phyloP scores from a whole-genome alignment of 2,113 vertebrate genomes.

The Istiophorus platypterus region DNA sequence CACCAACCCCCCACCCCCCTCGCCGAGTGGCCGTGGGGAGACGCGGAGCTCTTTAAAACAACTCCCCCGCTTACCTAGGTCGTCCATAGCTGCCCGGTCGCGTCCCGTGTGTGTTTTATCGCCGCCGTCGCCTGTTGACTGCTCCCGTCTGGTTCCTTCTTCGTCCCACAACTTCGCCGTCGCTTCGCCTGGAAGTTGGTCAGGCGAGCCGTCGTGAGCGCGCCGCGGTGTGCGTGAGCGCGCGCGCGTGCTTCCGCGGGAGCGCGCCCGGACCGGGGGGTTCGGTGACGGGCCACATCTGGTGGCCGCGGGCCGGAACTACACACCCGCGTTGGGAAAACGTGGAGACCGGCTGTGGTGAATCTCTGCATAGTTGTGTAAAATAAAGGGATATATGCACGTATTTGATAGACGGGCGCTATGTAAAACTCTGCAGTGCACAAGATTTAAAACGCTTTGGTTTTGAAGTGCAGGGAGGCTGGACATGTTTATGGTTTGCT shows the following conservation, averaged over 20 bases:
- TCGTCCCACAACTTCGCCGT: conserved; percentile 68
- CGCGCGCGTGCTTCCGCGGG: conserved; percentile 48
- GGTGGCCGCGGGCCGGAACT: conserved; percentile 14
- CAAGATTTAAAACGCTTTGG: too few relatives aligned
- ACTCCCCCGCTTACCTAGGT: conserved; percentile 78
- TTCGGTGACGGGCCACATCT: conserved; percentile 54
- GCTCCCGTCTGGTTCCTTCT: conserved; percentile 54
- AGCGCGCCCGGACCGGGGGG: conserved; percentile 36
- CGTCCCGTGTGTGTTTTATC: neutral
- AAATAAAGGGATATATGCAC: too few relatives aligned
- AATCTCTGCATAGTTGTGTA: too few relatives aligned
- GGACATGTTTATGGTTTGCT: neutral
- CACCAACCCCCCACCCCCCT: too few relatives aligned
- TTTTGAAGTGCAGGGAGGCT: neutral
- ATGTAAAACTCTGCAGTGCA: neutral
- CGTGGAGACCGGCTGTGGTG: too few relatives aligned
- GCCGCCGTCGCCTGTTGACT: neutral
- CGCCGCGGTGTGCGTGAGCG: conserved; percentile 63
- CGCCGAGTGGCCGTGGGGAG: neutral
- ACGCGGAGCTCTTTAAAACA: neutral
- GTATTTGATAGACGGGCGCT: neutral
- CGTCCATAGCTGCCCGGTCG: conserved; percentile 78
- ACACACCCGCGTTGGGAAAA: too few relatives aligned
- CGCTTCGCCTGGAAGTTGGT: conserved; percentile 52
- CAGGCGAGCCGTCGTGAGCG: conserved; percentile 56